Base-by-base conservation (phyloP, 1,140 invertebrate species). In the Saxidomus purpurata region DNA sequence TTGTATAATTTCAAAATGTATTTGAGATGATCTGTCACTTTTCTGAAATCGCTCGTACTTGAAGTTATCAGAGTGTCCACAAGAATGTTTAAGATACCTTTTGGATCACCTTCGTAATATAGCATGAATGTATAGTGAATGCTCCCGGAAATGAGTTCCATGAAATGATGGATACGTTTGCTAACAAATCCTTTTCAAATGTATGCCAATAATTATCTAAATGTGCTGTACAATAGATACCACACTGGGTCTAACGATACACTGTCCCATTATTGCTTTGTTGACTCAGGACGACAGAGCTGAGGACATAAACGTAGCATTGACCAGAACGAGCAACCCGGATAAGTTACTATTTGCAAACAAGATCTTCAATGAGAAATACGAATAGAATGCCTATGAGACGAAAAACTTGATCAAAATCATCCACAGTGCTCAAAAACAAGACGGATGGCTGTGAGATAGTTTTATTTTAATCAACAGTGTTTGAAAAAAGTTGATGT, bases 291-390 rank as follows among this genome's bases (percentile, higher is more conserved):
- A 69, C 9, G 67, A 69, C 4, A 4, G 67, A 4, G 67, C 67
- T 2, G 67, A 69, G n/a, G 67, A 69, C 36, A 69, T 69, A 3
- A 69, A 15, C 13, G 67, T 69, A 17, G 67, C 67, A 38, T 19
- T 69, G 9, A 69, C 67, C 13, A 69, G 67, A 31, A 34, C 67
- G n/a, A 36, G 31, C n/a, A 69, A 69, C n/a, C 67, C 67, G 28
- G 67, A 69, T 25, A 69, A 34, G 36, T 19, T 69, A 19, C 13
- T 69, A 9, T 11, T 69, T 28, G 67, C 67, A 9, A 69, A 69
- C 28, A 69, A 69, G 36, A 38, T 69, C 15, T 69, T 69, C 36
- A 25, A 69, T 31, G 3, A 1, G 36, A 69, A 69, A 25, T 69
- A 36, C 36, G 67, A 69, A 69, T 25, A 11, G 3, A 69, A 15